phyloP scores from a whole-genome alignment of 2,113 vertebrate species.

The Narcine bancroftii region DNA sequence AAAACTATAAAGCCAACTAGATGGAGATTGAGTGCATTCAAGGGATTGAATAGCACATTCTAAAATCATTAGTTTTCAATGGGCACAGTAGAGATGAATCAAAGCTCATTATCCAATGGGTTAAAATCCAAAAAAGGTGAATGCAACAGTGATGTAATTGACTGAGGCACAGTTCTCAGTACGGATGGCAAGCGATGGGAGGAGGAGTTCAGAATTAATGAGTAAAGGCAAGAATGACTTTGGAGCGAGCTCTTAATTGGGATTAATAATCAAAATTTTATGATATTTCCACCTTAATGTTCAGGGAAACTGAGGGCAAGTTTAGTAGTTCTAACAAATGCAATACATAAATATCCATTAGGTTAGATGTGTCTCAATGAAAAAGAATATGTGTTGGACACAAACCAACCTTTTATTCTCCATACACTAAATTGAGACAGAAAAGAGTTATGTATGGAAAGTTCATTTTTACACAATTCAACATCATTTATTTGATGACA shows the following conservation, averaged over 20 bases:
- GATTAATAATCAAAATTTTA: not conserved
- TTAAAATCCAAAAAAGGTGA: not conserved
- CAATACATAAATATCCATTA: not conserved
- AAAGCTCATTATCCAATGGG: not conserved
- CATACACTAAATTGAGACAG: not conserved
- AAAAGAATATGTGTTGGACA: not conserved
- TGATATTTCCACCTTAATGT: not conserved
- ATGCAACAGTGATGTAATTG: not conserved
- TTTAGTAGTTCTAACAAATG: not conserved
- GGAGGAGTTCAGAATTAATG: not conserved
- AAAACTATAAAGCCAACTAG: not conserved
- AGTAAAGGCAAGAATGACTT: not conserved
- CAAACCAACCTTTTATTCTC: not conserved
- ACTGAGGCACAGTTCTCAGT: not conserved
- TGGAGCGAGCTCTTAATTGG: not conserved
- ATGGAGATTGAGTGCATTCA: not conserved
- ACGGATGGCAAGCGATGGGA: not conserved
- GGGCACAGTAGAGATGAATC: not conserved
- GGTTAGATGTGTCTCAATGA: not conserved
- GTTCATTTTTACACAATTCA: not conserved
- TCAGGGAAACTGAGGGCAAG: not conserved
- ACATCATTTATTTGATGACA: not conserved
- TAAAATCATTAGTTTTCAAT: too few species aligned
- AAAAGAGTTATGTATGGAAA: not conserved
- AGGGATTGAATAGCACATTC: too few species aligned